Conservation (phyloP, 2,113 vertebrate species). For the Pseudorectes ferrugineus region DNA sequence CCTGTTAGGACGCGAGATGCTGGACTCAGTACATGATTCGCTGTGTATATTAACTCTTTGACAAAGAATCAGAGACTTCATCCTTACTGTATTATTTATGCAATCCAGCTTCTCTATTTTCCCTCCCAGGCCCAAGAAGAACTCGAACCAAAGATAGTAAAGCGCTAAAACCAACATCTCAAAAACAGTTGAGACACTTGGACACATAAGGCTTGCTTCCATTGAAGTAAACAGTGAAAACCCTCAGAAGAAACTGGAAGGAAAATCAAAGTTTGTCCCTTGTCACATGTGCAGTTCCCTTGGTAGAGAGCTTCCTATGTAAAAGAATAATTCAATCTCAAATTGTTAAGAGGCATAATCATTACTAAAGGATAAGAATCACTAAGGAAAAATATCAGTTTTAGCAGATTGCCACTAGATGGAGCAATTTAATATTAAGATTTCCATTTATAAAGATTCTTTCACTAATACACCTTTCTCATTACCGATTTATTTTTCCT, state of each 20-base stretch:
- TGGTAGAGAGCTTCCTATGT: background rate
- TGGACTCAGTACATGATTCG: background rate
- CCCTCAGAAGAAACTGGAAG: background rate
- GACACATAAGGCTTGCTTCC: background rate
- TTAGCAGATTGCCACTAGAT: slow-evolving; percentile 72
- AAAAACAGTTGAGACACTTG: background rate
- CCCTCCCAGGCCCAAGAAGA: background rate
- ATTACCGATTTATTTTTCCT: background rate
- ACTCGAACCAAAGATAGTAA: background rate
- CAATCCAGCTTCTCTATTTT: background rate
- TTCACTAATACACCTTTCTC: background rate
- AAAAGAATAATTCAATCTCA: background rate
- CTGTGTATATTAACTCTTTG: background rate
- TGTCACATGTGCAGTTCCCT: background rate
- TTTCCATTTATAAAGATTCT: background rate
- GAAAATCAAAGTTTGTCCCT: background rate
- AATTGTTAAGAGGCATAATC: background rate
- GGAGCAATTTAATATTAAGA: slow-evolving; percentile 74
- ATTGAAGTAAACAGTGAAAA: background rate
- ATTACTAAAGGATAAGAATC: background rate
- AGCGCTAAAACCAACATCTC: background rate
- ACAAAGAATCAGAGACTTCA: background rate
- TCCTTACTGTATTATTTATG: background rate
- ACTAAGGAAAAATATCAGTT: background rate
- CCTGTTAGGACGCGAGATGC: accelerated